Percentiles rank a stretch among this genome's conserved stretches.
Evolutionary conservation across 2,113 vertebrate genomes (phyloP).

Genomic region (Datnioides undecimradiatus): DNA sequence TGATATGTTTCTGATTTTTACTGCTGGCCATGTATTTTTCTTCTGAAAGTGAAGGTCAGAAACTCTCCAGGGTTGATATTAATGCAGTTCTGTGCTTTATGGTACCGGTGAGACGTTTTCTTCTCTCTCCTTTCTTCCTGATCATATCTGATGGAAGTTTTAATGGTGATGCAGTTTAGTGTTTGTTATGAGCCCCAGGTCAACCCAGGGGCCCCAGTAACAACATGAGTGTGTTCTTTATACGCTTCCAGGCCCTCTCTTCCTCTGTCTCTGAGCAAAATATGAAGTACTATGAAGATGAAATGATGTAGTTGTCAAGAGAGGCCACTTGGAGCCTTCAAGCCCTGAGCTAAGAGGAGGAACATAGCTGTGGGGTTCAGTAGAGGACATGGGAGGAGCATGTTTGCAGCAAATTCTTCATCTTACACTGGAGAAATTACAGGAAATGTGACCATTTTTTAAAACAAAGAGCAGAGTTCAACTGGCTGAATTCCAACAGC

Average conservation of each 20-base stretch:
- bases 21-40: background rate
- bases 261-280: conserved; percentile 8
- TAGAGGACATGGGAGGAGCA: conserved; percentile 44
- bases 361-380: conserved; percentile 36
- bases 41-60: conserved; percentile 41
- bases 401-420: conserved; percentile 18
- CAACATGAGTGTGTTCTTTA: conserved; percentile 12
- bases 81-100: conserved; percentile 26
- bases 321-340: conserved; percentile 32
- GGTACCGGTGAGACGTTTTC: conserved; percentile 11
- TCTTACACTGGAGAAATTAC: background rate
- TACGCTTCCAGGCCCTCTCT: background rate
- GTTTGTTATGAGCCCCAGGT: conserved; percentile 28
- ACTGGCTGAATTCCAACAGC: conserved; percentile 22
- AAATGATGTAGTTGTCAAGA: conserved; percentile 33
- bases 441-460: conserved; percentile 7
- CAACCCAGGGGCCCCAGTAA: conserved; percentile 16
- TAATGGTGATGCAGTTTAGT: conserved; percentile 22
- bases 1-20: background rate
- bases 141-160: conserved; percentile 38
- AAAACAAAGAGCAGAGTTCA: conserved; percentile 19
- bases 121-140: conserved; percentile 21
- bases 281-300: conserved; percentile 28
- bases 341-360: background rate
- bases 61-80: conserved; percentile 32